phyloP scores from a whole-genome alignment of 2,797 vertebrate genomes.

The Malacoraja senta region DNA sequence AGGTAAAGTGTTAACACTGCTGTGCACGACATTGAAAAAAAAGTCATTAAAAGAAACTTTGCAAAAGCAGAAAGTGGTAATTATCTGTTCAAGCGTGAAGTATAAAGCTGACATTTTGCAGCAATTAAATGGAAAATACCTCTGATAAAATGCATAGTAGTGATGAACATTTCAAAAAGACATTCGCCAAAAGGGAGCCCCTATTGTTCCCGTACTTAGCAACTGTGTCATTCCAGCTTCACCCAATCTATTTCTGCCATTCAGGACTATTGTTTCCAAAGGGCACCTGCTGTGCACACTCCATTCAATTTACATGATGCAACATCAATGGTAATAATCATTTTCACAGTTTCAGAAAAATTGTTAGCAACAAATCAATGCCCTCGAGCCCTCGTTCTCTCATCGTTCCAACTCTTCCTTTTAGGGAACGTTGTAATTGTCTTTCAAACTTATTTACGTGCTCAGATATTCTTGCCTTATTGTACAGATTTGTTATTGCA shows the following conservation, averaged over 20 bases:
- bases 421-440: not conserved
- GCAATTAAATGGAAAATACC: not conserved
- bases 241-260: not conserved
- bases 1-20: not conserved
- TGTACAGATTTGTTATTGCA: not conserved
- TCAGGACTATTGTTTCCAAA: not conserved
- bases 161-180: not conserved
- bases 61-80: not conserved
- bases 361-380: not conserved
- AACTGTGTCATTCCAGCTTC: not conserved
- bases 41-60: not conserved
- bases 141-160: not conserved
- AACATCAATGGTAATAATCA: conserved; percentile 15
- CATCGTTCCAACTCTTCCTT: not conserved
- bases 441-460: not conserved
- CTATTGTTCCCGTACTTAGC: not conserved
- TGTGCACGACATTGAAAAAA: not conserved
- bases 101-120: not conserved
- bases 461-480: not conserved
- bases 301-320: not conserved
- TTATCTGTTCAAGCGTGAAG: not conserved
- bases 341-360: conserved; percentile 10
- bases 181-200: not conserved
- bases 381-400: not conserved
- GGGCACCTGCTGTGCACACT: not conserved